phyloP scores from a whole-genome alignment of 2,797 vertebrate genomes.

The Loris lydekkerianus region DNA sequence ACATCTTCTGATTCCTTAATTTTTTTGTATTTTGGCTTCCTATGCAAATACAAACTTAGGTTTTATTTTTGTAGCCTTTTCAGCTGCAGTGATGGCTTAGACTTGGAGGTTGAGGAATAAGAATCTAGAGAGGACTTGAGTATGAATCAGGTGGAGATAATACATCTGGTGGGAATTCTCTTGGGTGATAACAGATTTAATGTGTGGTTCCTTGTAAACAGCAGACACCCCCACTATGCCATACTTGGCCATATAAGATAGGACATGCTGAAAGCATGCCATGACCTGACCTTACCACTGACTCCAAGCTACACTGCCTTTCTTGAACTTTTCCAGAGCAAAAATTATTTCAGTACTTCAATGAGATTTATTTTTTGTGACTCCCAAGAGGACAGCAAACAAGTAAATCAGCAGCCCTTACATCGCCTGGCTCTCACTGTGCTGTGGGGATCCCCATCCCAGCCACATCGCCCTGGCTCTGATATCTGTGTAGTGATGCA shows the following conservation, averaged over 20 bases:
- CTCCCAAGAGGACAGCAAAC: not conserved
- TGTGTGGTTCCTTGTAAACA: not conserved
- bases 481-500: not conserved
- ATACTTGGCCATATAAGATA: fast-evolving
- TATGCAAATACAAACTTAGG: slow-evolving; percentile 42
- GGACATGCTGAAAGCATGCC: not conserved
- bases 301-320: not conserved
- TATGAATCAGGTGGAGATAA: not conserved
- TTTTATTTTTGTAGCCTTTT: slow-evolving; percentile 61
- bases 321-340: not conserved
- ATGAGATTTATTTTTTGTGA: not conserved
- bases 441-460: not conserved
- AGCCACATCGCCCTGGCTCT: not conserved
- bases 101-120: not conserved
- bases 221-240: not conserved
- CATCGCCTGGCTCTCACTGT: fast-evolving
- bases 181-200: not conserved
- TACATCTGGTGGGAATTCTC: not conserved
- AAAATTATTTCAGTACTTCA: not conserved
- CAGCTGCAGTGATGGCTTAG: not conserved
- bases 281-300: not conserved
- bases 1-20: slow-evolving; percentile 65
- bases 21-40: slow-evolving; percentile 65
- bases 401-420: too few species aligned
- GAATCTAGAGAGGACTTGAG: not conserved